Evolutionary conservation across 2,888 invertebrate genomes (phyloP), one percentile per base, ranked within the genome.

Genomic region (Cephalotes varians): DNA sequence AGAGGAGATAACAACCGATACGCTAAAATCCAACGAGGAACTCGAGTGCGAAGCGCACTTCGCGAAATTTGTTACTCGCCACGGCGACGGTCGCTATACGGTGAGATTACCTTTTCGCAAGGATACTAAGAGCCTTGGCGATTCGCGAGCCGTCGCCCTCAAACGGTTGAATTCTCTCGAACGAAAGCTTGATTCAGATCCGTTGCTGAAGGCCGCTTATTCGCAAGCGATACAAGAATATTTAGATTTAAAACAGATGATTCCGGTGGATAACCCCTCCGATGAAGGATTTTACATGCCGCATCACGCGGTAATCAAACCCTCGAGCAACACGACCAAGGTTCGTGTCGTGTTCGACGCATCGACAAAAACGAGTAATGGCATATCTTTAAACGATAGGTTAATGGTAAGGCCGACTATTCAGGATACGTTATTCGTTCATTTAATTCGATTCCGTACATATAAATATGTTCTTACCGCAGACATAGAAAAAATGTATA

Each of bases 31-130:
- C 0, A 1, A 9, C 0, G 25, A 62, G 0, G 79, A 64, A 7
- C n/a, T 15, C 0, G 40, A 51, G 0, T 67, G 67, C 12, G 73
- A 81, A 28, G 5, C 21, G 0, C 83, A 83, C 25, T 81, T 58
- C 0, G 0, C 1, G 0, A 9, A 54, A 5, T n/a, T 67, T 6
- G 51, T 73, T 1, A 25, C 18, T 0, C 74, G 64, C 1, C 1
- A 58, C 1, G 0, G 12, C 0, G 12, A 34, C 0, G 81, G 83
- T 0, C 69, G 81, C 34, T 67, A 67, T 0, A n/a, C 12, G 1
- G 31, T 67, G 1, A 31, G 31, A n/a, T 7, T 67, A 10, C 49
- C 60, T 0, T 82, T 82, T 4, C 60, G 74, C 0, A 7, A 56
- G 0, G 51, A 28, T 4, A n/a, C 0, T 12, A 2, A 0, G 37